Conservation (phyloP, 2,888 invertebrate species). For the Catocala nupta region DNA sequence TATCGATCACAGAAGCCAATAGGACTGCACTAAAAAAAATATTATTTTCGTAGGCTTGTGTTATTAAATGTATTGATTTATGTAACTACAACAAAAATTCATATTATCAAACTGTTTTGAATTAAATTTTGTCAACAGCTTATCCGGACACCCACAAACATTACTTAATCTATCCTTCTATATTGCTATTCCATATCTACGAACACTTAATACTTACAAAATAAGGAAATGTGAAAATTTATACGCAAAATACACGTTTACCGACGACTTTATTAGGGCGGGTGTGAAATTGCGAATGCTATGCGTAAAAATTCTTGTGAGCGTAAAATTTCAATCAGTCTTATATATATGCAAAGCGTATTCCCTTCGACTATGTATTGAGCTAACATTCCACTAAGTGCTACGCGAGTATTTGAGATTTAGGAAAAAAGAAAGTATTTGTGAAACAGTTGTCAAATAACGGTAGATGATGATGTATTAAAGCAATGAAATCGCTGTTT, state of each 20-base stretch:
- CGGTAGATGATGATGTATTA: too few relatives aligned
- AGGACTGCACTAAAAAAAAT: too few relatives aligned
- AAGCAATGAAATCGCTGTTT: too few relatives aligned
- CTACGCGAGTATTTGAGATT: constrained; percentile 9
- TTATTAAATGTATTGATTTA: too few relatives aligned
- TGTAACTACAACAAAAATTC: too few relatives aligned
- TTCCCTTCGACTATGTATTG: constrained; percentile 38
- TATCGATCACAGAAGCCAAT: too few relatives aligned
- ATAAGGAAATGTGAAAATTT: constrained; percentile 56
- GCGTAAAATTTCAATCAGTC: constrained; percentile 85
- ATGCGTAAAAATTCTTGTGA: constrained; percentile 79
- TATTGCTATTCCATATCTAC: constrained; percentile 10
- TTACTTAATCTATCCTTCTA: constrained; percentile 6
- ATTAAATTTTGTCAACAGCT: too few relatives aligned
- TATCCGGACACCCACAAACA: too few relatives aligned
- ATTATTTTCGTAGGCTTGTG: too few relatives aligned
- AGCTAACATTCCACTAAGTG: constrained; percentile 40
- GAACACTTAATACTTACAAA: constrained; percentile 46
- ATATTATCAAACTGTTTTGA: too few relatives aligned
- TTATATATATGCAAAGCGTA: constrained; percentile 82
- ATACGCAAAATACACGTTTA: constrained; percentile 57
- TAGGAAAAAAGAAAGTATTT: background rate
- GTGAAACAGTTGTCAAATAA: too few relatives aligned
- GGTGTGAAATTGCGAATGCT: constrained; percentile 75
- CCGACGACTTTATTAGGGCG: constrained; percentile 67